These are phyloP conservation scores for Callimorpha dominula DNA, from an alignment of 2,888 invertebrate genomes.

Conservation along the genomic window DNA sequence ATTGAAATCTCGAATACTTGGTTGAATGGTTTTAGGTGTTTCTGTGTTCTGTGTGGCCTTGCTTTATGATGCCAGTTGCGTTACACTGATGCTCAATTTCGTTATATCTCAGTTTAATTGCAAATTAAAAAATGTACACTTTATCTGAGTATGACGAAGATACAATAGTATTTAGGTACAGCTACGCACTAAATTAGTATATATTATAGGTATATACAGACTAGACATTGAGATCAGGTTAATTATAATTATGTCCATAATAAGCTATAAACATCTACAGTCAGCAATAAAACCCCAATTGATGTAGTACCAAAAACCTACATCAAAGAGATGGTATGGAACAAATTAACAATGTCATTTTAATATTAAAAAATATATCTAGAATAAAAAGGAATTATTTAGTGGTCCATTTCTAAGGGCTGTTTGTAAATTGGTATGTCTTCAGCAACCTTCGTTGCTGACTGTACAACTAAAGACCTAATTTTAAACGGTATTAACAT, in stretches of 20 bases:
- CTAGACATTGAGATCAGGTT: conserved; percentile 25
- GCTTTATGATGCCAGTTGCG: too few species aligned
- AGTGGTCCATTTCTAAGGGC: too few species aligned
- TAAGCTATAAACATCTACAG: background rate
- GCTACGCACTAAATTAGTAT: background rate
- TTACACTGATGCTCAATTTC: too few species aligned
- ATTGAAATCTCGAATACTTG: too few species aligned
- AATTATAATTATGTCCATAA: conserved; percentile 15
- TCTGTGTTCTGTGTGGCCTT: too few species aligned
- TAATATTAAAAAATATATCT: background rate
- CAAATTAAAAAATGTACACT: background rate
- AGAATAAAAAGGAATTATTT: background rate
- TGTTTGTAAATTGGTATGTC: background rate
- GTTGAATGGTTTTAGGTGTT: too few species aligned
- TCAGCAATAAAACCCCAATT: background rate
- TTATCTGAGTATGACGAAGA: background rate
- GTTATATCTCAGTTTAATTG: too few species aligned
- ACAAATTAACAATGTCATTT: background rate
- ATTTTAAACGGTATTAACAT: background rate
- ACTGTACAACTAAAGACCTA: background rate
- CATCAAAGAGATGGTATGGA: too few species aligned
- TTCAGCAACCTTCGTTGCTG: background rate
- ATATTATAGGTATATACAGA: conserved; percentile 13
- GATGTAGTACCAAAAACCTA: too few species aligned
- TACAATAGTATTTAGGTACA: background rate